phyloP scores from a whole-genome alignment of 2,797 vertebrate genomes.

The Mycteria americana region DNA sequence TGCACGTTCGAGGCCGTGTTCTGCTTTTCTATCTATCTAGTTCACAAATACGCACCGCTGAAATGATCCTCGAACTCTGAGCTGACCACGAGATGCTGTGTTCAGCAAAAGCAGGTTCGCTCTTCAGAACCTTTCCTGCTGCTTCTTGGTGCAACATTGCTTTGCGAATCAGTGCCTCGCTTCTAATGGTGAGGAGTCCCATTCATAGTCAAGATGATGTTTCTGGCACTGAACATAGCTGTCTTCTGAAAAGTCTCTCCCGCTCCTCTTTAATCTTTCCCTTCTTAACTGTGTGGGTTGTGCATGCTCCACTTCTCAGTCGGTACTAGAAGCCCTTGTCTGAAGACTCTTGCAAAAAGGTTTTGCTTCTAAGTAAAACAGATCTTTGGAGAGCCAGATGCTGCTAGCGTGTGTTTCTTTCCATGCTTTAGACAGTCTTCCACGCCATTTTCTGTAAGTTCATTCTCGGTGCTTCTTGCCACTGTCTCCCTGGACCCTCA shows the following conservation, averaged over 20 bases:
- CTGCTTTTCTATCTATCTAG: background rate
- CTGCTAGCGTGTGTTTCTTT: background rate
- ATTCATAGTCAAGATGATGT: background rate
- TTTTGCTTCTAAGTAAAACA: background rate
- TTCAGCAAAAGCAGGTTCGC: background rate
- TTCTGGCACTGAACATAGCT: background rate
- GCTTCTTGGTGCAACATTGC: background rate
- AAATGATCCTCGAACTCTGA: background rate
- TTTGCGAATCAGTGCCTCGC: background rate
- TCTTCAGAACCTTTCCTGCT: background rate
- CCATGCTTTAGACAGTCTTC: background rate
- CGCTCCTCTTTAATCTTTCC: background rate
- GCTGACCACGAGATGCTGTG: background rate
- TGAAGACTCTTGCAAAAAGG: background rate
- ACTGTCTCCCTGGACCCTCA: background rate
- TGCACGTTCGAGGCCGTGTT: background rate
- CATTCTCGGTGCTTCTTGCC: background rate
- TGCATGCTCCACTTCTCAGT: background rate
- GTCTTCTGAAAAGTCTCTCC: background rate
- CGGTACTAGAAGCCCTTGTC: background rate
- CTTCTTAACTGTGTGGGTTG: background rate
- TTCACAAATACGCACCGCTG: background rate
- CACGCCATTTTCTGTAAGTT: rapidly evolving
- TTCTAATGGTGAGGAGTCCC: background rate
- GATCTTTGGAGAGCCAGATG: background rate